These are phyloP conservation scores for Cyclopterus lumpus DNA, from an alignment of 2,797 vertebrate species.

Conservation along the genomic window DNA sequence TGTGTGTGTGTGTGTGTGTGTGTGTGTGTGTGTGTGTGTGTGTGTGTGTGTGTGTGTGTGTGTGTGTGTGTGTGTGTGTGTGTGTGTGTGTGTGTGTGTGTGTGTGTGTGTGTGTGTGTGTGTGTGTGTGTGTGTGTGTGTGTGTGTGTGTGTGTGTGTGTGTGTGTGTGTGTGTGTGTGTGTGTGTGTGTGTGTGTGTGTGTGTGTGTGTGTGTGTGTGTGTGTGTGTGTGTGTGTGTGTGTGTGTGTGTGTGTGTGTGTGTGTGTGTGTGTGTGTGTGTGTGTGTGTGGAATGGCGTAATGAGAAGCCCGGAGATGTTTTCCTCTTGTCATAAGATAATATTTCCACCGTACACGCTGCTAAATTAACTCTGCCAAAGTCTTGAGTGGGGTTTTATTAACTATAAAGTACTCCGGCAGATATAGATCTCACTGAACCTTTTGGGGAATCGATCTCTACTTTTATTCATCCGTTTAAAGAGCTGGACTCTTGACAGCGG, in stretches of 20 bases:
- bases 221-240: slow-evolving; percentile 34
- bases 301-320: slow-evolving; percentile 62
- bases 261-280: slow-evolving; percentile 19
- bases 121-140: slow-evolving; percentile 32
- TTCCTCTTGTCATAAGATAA: neutral
- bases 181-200: slow-evolving; percentile 22
- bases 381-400: slow-evolving; percentile 2
- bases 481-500: slow-evolving; percentile 12
- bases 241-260: neutral
- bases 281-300: slow-evolving; percentile 52
- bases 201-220: slow-evolving; percentile 19
- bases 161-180: slow-evolving; percentile 18
- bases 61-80: slow-evolving; percentile 14
- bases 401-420: neutral
- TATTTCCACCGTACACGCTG: neutral
- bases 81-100: slow-evolving; percentile 25
- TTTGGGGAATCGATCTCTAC: neutral
- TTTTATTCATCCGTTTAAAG: neutral
- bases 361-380: neutral
- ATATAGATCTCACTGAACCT: neutral
- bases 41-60: slow-evolving; percentile 23
- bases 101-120: slow-evolving; percentile 14
- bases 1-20: neutral
- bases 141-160: neutral
- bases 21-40: slow-evolving; percentile 20